phyloP scores from a whole-genome alignment of 2,888 invertebrate genomes.

The Drosophila affinis region DNA sequence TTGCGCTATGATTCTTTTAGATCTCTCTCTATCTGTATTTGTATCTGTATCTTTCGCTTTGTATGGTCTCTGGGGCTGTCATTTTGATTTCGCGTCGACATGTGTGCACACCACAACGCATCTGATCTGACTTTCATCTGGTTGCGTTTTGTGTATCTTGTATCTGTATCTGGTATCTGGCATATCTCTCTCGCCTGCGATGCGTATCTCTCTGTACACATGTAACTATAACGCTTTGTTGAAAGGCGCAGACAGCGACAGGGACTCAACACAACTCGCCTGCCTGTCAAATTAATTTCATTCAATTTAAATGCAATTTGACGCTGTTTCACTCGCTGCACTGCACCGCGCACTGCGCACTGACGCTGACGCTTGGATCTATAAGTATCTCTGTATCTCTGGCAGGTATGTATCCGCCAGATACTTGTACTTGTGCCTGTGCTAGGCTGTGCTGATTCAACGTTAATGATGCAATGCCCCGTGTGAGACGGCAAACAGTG shows the following conservation, averaged over 20 bases:
- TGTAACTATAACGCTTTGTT: slow-evolving; percentile 72
- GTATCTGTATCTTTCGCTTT: slow-evolving; percentile 14
- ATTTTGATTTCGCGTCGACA: slow-evolving; percentile 70
- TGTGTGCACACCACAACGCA: slow-evolving; percentile 42
- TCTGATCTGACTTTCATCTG: slow-evolving; percentile 59
- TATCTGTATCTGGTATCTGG: slow-evolving; percentile 41
- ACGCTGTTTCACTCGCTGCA: slow-evolving; percentile 63
- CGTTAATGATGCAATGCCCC: slow-evolving; percentile 72
- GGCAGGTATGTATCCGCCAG: slow-evolving; percentile 48
- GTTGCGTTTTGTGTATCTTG: slow-evolving; percentile 45
- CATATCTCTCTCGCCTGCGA: slow-evolving; percentile 33
- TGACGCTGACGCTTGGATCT: slow-evolving; percentile 35
- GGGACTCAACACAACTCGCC: slow-evolving; percentile 64
- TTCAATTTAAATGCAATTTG: slow-evolving; percentile 79
- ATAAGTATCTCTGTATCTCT: slow-evolving; percentile 44
- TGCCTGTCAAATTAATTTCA: slow-evolving; percentile 78
- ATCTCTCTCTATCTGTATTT: slow-evolving; percentile 21
- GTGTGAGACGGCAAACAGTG: slow-evolving; percentile 63
- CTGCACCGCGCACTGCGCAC: too few relatives aligned
- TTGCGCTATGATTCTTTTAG: slow-evolving; percentile 31
- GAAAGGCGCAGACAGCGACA: slow-evolving; percentile 48
- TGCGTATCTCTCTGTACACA: slow-evolving; percentile 51
- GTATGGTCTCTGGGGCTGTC: slow-evolving; percentile 55
- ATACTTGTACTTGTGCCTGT: background rate
- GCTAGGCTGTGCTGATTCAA: slow-evolving; percentile 45